Percentiles rank a stretch among this genome's conserved stretches.
Conservation (phyloP, 37 sponge, comb jelly and placozoan species). For the Lycopodina hypogea region DNA sequence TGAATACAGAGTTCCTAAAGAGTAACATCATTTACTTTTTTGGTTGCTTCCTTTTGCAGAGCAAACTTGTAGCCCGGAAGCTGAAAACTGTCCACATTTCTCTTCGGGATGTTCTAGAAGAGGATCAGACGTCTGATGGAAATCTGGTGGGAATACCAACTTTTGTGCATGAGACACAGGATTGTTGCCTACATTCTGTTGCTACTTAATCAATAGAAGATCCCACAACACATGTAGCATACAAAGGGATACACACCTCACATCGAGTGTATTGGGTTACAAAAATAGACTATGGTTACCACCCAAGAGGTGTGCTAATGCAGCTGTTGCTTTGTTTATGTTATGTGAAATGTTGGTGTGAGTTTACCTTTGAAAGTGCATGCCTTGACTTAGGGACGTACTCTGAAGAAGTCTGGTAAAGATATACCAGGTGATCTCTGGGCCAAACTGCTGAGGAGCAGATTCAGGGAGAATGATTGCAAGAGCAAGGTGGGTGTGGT, state of each 20-base stretch:
- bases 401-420: slow-evolving; percentile 14
- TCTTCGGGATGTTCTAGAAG: slow-evolving; percentile 29
- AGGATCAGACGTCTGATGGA: slow-evolving; percentile 18
- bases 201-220: too few relatives aligned
- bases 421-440: slow-evolving; percentile 28
- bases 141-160: slow-evolving; percentile 6
- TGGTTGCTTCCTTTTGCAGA: slow-evolving; percentile 21
- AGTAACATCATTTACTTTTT: not conserved
- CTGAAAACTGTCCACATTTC: slow-evolving; percentile 66
- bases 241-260: too few relatives aligned
- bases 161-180: too few relatives aligned
- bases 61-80: slow-evolving; percentile 60
- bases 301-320: too few relatives aligned
- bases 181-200: too few relatives aligned
- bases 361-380: not conserved
- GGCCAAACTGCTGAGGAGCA: slow-evolving; percentile 35
- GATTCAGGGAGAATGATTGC: slow-evolving; percentile 54
- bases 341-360: not conserved
- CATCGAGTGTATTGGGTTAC: too few relatives aligned
- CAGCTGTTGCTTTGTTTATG: not conserved
- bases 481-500: slow-evolving; percentile 43
- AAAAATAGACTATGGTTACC: too few relatives aligned
- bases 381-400: not conserved
- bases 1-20: too few relatives aligned
- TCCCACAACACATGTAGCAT: too few relatives aligned